Base-by-base conservation (phyloP, 1,140 invertebrate genomes). In the Drosophila melanica region DNA sequence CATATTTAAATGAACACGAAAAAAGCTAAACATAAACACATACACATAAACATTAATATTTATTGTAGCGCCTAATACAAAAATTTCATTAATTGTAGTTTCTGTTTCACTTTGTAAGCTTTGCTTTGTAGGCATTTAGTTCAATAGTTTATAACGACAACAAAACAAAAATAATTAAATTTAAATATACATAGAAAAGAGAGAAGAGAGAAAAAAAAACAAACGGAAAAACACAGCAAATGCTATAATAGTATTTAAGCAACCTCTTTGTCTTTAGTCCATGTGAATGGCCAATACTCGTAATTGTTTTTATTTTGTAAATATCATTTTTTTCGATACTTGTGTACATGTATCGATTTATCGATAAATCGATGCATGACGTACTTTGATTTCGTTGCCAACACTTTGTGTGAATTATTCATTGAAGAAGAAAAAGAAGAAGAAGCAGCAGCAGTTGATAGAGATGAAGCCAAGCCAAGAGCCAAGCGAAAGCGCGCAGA, bases 121-220 rank as follows among this genome's bases (percentile, higher is more conserved):
- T 81, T 86, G 75, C 82, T 86, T 85, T 76, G 59, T 86, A 87
- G 82, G 82, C 82, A 86, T 86, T 86, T 86, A 86, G 82, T 82
- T 87, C 55, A 62, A 57, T 86, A 86, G 82, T 68, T 68, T 63
- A 44, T 77, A 86, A 70, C 57, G 14, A 54, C 58, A 48, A 54
- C 39, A 45, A 59, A 53, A 39, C 35, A 59, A 9, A 55, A 51
- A 12, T n/a, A 23, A 20, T 12, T 18, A 30, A n/a, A 30, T 35
- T 35, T 35, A 50, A 50, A 30, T 30, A 16, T 65, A 75, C 14
- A 65, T 35, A 10, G 9, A 45, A 65, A 33, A 45, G 59, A 33
- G 53, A 20, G 20, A 23, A 59, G 11, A 51, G 23, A 30, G 18
- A 27, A 45, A 23, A 33, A 59, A 14, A 20, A 41, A 18, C 57